Percentiles rank a stretch among this genome's conserved stretches.
phyloP scores from a whole-genome alignment of 2,113 vertebrate species.

The Sebastes fasciatus region DNA sequence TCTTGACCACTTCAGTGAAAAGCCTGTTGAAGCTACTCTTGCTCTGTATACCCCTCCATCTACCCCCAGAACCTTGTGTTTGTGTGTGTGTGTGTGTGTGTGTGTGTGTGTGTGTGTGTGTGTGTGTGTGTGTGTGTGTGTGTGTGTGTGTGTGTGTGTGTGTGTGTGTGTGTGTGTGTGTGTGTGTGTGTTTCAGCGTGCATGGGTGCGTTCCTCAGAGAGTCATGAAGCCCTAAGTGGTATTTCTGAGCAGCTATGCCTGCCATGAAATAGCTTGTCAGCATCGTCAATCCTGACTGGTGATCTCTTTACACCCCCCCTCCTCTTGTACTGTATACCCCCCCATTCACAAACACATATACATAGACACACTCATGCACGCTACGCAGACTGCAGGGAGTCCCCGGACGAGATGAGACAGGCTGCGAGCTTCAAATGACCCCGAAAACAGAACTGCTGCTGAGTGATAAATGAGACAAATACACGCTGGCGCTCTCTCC shows the following conservation, averaged over 20 bases:
- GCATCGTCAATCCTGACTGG: slow-evolving; percentile 28
- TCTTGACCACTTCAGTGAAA: slow-evolving; percentile 66
- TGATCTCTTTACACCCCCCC: slow-evolving; percentile 28
- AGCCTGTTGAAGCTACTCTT: slow-evolving; percentile 49
- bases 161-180: not conserved
- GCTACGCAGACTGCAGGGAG: slow-evolving; percentile 50
- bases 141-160: not conserved
- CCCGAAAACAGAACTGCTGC: slow-evolving; percentile 69
- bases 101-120: slow-evolving; percentile 32
- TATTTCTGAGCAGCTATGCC: slow-evolving; percentile 49
- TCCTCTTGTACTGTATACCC: slow-evolving; percentile 1
- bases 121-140: not conserved
- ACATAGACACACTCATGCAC: slow-evolving; percentile 27
- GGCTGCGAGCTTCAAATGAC: slow-evolving; percentile 74
- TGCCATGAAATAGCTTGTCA: slow-evolving; percentile 43
- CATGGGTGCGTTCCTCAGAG: slow-evolving; percentile 33
- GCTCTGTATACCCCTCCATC: not conserved
- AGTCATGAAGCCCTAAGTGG: slow-evolving; percentile 40
- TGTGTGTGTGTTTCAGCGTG: not conserved
- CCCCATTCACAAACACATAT: slow-evolving; percentile 35
- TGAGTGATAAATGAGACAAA: slow-evolving; percentile 80
- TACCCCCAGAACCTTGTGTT: not conserved
- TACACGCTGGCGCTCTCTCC: slow-evolving; percentile 44
- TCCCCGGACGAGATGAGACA: slow-evolving; percentile 65
- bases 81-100: slow-evolving; percentile 30